Evolutionary conservation across 2,888 invertebrate genomes (phyloP).

Genomic region (Noctua janthina): DNA sequence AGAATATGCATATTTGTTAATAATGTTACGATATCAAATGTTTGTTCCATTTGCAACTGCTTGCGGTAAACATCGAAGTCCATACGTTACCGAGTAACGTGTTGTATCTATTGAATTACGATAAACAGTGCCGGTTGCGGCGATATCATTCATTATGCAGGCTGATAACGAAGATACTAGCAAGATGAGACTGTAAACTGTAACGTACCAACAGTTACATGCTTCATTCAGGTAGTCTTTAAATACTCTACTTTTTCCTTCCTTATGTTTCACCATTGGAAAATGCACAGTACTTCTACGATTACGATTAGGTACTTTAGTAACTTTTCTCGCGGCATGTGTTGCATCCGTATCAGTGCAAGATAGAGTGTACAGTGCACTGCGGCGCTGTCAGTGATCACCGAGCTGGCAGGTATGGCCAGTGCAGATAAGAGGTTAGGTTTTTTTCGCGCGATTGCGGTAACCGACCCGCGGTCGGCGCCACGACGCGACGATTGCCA

Average conservation of each 20-base stretch:
- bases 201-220: slow-evolving; percentile 2
- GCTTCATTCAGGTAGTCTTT: background rate
- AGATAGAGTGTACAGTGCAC: slow-evolving; percentile 23
- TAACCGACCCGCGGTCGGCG: slow-evolving; percentile 79
- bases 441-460: slow-evolving; percentile 85
- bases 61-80: slow-evolving; percentile 36
- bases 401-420: slow-evolving; percentile 73
- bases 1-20: slow-evolving; percentile 7
- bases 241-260: slow-evolving; percentile 23
- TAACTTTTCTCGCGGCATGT: slow-evolving; percentile 2
- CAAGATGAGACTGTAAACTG: slow-evolving; percentile 26
- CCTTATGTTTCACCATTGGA: background rate
- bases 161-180: slow-evolving; percentile 25
- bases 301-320: background rate
- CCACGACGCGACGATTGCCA: slow-evolving; percentile 76
- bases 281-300: background rate
- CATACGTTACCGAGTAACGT: slow-evolving; percentile 16
- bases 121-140: slow-evolving; percentile 21
- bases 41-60: slow-evolving; percentile 36
- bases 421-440: slow-evolving; percentile 84
- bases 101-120: slow-evolving; percentile 39
- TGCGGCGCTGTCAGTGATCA: slow-evolving; percentile 49
- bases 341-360: slow-evolving; percentile 17
- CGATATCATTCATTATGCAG: slow-evolving; percentile 23
- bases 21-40: slow-evolving; percentile 34